These are phyloP conservation scores for Halocaridina rubra DNA, from an alignment of 2,888 invertebrate genomes.

Conservation along the genomic window DNA sequence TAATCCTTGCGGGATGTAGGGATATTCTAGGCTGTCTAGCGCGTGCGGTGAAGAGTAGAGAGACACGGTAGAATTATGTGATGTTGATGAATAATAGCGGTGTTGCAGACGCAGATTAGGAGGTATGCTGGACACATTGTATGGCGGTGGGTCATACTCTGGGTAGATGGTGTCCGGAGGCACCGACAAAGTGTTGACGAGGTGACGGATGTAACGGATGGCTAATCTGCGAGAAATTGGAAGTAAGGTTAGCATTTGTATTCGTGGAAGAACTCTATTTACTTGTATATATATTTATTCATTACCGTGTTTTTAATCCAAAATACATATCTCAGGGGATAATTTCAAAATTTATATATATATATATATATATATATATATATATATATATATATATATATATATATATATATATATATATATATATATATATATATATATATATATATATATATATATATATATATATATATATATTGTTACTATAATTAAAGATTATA, in stretches of 20 bases:
- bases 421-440: neutral
- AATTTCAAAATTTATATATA: neutral
- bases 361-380: neutral
- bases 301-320: no score
- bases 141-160: conserved; percentile 62
- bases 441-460: no score
- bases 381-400: conserved; percentile 17
- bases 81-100: conserved; percentile 28
- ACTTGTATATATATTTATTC: no score
- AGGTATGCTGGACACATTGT: conserved; percentile 55
- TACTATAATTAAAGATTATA: no score
- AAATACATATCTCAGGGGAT: neutral
- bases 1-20: conserved; percentile 49
- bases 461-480: no score
- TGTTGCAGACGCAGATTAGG: conserved; percentile 52
- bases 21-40: conserved; percentile 42
- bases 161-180: conserved; percentile 48
- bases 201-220: conserved; percentile 62
- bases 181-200: conserved; percentile 50
- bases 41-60: conserved; percentile 18
- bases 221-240: conserved; percentile 40
- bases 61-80: conserved; percentile 30
- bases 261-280: no score
- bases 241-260: neutral
- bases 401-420: neutral